These are phyloP conservation scores for Nematostella vectensis DNA, from an alignment of 92 coral and sea anemone genomes.

Conservation along the genomic window DNA sequence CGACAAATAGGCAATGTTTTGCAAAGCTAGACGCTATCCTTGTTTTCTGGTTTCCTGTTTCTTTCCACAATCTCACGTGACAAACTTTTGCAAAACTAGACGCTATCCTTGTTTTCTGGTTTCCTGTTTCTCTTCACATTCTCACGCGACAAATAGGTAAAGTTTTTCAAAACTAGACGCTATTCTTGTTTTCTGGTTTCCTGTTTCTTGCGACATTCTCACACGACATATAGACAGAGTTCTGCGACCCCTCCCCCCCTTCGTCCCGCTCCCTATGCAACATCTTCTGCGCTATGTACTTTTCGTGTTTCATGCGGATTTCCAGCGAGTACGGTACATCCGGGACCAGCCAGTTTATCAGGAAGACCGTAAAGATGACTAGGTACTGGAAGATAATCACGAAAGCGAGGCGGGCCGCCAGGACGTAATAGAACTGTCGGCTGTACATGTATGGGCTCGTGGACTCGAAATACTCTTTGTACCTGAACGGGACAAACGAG, in stretches of 20 bases:
- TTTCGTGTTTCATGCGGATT: slow-evolving; percentile 79
- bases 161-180: background rate
- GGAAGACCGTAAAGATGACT: slow-evolving; percentile 73
- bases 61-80: background rate
- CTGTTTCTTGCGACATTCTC: slow-evolving; percentile 35
- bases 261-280: slow-evolving; percentile 67
- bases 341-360: slow-evolving; percentile 87
- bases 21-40: background rate
- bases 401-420: slow-evolving; percentile 72
- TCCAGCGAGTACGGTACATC: slow-evolving; percentile 87
- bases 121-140: background rate
- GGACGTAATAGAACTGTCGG: slow-evolving; percentile 83
- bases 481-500: slow-evolving; percentile 40
- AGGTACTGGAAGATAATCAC: slow-evolving; percentile 85
- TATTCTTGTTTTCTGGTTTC: background rate
- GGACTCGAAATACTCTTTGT: slow-evolving; percentile 89
- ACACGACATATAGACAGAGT: slow-evolving; percentile 57
- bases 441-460: slow-evolving; percentile 69
- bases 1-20: background rate
- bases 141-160: background rate
- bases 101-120: background rate
- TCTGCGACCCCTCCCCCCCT: slow-evolving; percentile 31
- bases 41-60: background rate
- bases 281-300: slow-evolving; percentile 75
- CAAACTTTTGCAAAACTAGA: background rate